Conservation (phyloP, 2,888 invertebrate species). For the Melanotus villosus region DNA sequence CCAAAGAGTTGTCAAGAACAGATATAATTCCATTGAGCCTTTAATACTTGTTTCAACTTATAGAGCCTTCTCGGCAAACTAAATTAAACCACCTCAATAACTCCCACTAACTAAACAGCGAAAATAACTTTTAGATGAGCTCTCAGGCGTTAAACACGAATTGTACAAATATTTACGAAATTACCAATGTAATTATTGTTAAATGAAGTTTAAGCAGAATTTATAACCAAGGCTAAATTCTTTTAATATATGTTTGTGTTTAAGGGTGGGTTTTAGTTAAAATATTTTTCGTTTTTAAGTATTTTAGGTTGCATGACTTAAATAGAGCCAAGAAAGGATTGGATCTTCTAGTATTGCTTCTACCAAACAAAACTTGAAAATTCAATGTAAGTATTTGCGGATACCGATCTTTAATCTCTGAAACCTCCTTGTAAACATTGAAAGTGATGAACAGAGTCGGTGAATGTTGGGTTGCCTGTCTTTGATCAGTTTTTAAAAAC, state of each 20-base stretch:
- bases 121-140: not conserved
- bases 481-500: no score
- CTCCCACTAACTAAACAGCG: not conserved
- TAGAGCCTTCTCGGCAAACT: not conserved
- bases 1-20: not conserved
- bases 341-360: no score
- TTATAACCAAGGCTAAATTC: not conserved
- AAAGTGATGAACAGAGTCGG: no score
- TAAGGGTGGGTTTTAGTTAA: not conserved
- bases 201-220: not conserved
- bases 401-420: no score
- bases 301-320: no score
- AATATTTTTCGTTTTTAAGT: no score
- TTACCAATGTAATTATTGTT: not conserved
- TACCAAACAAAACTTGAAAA: no score
- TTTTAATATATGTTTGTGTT: not conserved
- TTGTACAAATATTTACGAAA: not conserved
- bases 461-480: no score
- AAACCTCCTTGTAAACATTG: no score
- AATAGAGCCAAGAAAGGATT: no score
- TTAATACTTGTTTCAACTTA: slow-evolving; percentile 6
- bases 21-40: slow-evolving; percentile 5
- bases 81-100: slow-evolving; percentile 1
- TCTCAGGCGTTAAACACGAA: not conserved
- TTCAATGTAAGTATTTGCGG: no score